A percentile compares a stretch with the other conserved stretches of the same genome.
These are phyloP conservation scores for Epistrophella euchroma DNA, from an alignment of 2,888 invertebrate species.

Conservation along the genomic window DNA sequence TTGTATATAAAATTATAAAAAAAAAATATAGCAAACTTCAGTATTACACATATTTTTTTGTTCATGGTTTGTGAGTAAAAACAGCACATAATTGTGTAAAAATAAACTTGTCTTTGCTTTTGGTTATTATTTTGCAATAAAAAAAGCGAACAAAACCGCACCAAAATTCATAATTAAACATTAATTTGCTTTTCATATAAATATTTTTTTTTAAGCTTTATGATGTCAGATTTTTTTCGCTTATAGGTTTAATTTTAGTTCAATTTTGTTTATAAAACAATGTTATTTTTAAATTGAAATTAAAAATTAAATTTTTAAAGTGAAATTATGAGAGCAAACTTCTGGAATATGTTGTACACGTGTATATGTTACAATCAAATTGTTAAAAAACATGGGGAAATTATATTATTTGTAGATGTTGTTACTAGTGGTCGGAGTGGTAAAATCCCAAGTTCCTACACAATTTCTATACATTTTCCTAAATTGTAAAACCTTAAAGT, in stretches of 20 bases:
- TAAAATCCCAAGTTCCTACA: too few species aligned
- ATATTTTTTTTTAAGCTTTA: constrained; percentile 11
- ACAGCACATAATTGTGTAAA: constrained; percentile 17
- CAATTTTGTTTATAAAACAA: not conserved
- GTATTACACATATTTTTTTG: constrained; percentile 48
- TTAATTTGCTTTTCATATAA: constrained; percentile 14
- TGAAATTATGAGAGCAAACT: too few species aligned
- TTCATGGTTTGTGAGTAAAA: constrained; percentile 37
- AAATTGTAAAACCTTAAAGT: too few species aligned
- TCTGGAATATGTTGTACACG: too few species aligned
- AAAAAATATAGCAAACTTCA: constrained; percentile 61
- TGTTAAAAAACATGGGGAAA: too few species aligned
- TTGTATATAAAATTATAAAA: constrained; percentile 15
- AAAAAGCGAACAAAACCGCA: not conserved
- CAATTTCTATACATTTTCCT: too few species aligned
- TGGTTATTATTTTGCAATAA: constrained; percentile 5
- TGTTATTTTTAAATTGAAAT: too few species aligned
- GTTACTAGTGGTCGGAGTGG: too few species aligned
- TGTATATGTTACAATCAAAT: too few species aligned
- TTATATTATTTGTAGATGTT: too few species aligned
- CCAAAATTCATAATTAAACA: not conserved
- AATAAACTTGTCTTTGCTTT: constrained; percentile 26
- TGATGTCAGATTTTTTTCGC: not conserved
- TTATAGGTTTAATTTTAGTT: not conserved
- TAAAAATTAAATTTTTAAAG: too few species aligned